A percentile compares a stretch with the other conserved stretches of the same genome.
These are phyloP conservation scores for crab-eating macaque (Macaca fascicularis) DNA, from an alignment of 2,113 vertebrate species.

Conservation along the genomic window DNA sequence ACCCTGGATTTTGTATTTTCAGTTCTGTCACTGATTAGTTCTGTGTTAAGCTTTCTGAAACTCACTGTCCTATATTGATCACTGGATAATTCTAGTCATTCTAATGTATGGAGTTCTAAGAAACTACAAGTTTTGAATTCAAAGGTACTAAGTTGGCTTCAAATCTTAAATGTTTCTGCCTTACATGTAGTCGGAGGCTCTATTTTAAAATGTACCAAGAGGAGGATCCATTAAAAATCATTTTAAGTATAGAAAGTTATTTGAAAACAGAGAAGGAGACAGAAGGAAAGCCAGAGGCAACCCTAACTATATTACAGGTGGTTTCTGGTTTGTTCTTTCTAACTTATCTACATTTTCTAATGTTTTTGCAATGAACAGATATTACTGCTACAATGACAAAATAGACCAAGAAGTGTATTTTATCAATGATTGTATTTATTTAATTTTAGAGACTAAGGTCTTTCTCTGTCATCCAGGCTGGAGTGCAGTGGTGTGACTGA, in stretches of 20 bases:
- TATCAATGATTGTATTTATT: neutral
- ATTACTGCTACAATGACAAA: constrained; percentile 29
- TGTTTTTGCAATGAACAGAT: neutral
- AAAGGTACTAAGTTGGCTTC: constrained; percentile 29
- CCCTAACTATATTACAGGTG: neutral
- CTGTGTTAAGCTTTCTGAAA: neutral
- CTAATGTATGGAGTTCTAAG: constrained; percentile 10
- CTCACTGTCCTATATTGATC: neutral
- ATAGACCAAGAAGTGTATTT: neutral
- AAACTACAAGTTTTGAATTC: constrained; percentile 39
- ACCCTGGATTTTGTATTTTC: neutral
- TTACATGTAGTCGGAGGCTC: constrained; percentile 45
- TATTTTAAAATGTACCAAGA: constrained; percentile 52
- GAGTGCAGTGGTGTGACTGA: too few relatives aligned
- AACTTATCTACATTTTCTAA: neutral
- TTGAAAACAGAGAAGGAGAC: constrained; percentile 39
- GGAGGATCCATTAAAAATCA: constrained; percentile 21
- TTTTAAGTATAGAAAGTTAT: constrained; percentile 47
- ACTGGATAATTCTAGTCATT: constrained; percentile 17
- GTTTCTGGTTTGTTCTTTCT: constrained; percentile 4
- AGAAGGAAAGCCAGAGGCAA: constrained; percentile 39
- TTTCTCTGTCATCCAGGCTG: too few relatives aligned
- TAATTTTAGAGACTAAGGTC: too few relatives aligned
- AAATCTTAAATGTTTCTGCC: constrained; percentile 27
- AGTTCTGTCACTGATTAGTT: neutral